Evolutionary conservation across 2,113 vertebrate species (phyloP).

Genomic region (Eptesicus fuscus): DNA sequence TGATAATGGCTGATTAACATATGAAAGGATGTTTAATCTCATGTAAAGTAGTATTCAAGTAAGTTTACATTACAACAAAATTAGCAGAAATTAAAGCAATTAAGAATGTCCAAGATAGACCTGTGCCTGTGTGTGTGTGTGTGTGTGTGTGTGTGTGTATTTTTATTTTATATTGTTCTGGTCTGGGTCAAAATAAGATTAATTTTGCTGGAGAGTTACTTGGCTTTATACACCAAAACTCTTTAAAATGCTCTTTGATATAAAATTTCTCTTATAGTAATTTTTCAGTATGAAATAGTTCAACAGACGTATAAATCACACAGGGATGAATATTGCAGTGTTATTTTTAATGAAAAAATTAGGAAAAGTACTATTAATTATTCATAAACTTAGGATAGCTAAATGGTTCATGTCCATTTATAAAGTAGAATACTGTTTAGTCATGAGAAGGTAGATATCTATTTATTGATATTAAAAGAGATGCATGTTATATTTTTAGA

Average conservation of each 20-base stretch:
- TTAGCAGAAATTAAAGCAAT: conserved; percentile 30
- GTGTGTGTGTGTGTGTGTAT: not conserved
- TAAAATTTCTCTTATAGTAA: not conserved
- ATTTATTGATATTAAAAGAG: not conserved
- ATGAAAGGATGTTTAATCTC: not conserved
- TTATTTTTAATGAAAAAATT: conserved; percentile 38
- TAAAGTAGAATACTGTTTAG: conserved; percentile 6
- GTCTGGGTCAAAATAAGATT: not conserved
- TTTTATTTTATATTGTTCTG: not conserved
- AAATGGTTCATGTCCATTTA: not conserved
- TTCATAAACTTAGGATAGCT: not conserved
- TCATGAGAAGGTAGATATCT: not conserved
- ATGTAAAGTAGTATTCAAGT: conserved; percentile 15
- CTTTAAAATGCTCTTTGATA: not conserved
- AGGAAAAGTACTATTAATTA: not conserved
- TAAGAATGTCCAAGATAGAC: not conserved
- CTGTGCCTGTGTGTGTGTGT: not conserved
- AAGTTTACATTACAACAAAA: not conserved
- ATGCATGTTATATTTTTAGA: conserved; percentile 10
- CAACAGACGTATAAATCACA: not conserved
- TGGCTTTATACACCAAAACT: not conserved
- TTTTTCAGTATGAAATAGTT: conserved; percentile 8
- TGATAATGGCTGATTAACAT: not conserved
- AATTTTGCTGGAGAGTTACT: conserved; percentile 4
- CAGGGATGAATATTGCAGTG: not conserved